A percentile compares a stretch with the other conserved stretches of the same genome.
Conservation (phyloP, 2,888 invertebrate genomes). For the Scrobipalpa atriplicella region DNA sequence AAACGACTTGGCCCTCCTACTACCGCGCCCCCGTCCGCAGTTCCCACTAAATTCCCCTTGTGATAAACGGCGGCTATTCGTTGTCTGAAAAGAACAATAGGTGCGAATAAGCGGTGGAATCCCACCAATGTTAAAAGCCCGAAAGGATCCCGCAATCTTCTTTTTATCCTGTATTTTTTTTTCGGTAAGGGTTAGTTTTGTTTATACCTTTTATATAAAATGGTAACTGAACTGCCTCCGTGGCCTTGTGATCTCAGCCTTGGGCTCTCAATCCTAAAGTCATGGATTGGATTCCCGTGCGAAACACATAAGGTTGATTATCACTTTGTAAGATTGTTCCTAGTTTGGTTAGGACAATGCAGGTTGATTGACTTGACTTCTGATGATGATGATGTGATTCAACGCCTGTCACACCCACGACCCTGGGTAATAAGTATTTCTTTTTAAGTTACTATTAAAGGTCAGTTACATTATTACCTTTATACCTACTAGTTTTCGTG, state of each 20-base stretch:
- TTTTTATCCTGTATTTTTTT: slow-evolving; percentile 27
- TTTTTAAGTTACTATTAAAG: neutral
- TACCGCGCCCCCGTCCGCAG: slow-evolving; percentile 13
- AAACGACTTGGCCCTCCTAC: slow-evolving; percentile 19
- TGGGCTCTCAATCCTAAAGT: too few species aligned
- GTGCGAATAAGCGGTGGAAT: slow-evolving; percentile 32
- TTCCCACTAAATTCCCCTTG: slow-evolving; percentile 28
- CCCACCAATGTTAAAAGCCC: slow-evolving; percentile 31
- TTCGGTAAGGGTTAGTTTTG: neutral
- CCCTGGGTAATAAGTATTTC: neutral
- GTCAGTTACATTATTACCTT: neutral
- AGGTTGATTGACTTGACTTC: too few species aligned
- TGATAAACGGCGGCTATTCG: slow-evolving; percentile 34
- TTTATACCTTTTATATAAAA: too few species aligned
- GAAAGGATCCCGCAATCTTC: slow-evolving; percentile 23
- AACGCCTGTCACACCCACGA: too few species aligned
- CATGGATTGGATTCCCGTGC: too few species aligned
- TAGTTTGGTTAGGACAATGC: too few species aligned
- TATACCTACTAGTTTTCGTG: neutral
- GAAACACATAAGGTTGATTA: too few species aligned
- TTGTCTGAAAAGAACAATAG: slow-evolving; percentile 33
- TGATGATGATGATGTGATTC: too few species aligned
- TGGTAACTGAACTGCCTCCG: too few species aligned
- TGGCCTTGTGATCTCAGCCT: too few species aligned
- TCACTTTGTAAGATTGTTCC: too few species aligned